A percentile compares a stretch with the other conserved stretches of the same genome.
These are phyloP conservation scores for Paraplagusia blochii DNA, from an alignment of 2,113 vertebrate species.

Conservation along the genomic window DNA sequence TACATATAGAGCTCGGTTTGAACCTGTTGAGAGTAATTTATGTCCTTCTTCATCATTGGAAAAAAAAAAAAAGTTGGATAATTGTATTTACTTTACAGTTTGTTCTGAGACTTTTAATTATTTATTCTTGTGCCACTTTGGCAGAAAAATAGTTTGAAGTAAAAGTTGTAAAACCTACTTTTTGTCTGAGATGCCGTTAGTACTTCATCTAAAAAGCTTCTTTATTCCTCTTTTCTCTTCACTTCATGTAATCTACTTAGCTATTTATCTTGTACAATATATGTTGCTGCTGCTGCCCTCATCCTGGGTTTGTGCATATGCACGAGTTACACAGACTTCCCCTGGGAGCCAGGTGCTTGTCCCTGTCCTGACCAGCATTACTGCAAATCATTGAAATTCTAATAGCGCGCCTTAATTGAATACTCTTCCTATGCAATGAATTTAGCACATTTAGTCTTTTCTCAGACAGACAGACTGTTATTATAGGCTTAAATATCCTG, in stretches of 20 bases:
- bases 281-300: constrained; percentile 1
- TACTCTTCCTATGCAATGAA: constrained; percentile 65
- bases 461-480: constrained; percentile 46
- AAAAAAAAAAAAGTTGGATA: no score
- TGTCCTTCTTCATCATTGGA: no score
- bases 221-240: no score
- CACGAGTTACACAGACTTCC: constrained; percentile 15
- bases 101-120: no score
- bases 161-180: no score
- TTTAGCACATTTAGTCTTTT: constrained; percentile 55
- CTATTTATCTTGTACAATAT: not conserved
- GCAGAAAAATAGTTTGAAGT: not conserved
- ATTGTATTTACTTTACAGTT: not conserved
- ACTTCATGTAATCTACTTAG: no score
- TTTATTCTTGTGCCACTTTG: no score
- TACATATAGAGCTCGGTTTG: no score
- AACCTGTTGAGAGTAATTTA: not conserved
- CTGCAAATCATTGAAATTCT: constrained; percentile 40
- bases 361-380: constrained; percentile 29
- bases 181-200: no score
- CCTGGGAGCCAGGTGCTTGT: constrained; percentile 5
- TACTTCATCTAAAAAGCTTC: no score
- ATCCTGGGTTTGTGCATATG: not conserved
- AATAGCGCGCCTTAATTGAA: constrained; percentile 57
- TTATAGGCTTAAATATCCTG: constrained; percentile 61